These are phyloP conservation scores for Sciurus carolinensis DNA, from an alignment of 2,797 vertebrate species.

Conservation along the genomic window DNA sequence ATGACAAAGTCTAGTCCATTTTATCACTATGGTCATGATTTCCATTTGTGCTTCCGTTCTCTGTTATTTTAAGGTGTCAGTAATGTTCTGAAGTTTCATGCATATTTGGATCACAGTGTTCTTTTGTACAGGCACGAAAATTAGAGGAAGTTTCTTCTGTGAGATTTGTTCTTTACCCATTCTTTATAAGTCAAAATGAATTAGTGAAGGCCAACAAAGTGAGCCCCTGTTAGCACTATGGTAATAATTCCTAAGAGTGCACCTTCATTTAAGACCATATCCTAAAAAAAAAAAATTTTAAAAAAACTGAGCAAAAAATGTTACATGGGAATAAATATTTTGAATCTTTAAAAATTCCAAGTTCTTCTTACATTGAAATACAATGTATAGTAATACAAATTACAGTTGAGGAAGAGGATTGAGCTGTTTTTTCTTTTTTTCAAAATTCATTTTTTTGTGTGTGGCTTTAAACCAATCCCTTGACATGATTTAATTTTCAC, in stretches of 20 bases:
- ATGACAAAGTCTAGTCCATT: neutral
- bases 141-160: conserved; percentile 15
- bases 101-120: neutral
- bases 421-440: neutral
- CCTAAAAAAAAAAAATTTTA: conserved; percentile 27
- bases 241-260: neutral
- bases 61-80: conserved; percentile 13
- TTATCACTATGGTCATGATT: neutral
- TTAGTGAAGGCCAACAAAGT: neutral
- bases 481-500: conserved; percentile 39
- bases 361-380: neutral
- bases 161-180: neutral
- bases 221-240: neutral
- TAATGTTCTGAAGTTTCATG: neutral
- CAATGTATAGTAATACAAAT: neutral
- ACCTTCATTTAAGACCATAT: conserved; percentile 32
- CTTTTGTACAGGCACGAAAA: conserved; percentile 1
- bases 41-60: neutral
- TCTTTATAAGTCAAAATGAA: conserved; percentile 40
- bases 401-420: neutral
- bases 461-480: neutral
- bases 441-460: neutral
- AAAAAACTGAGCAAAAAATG: conserved; percentile 2
- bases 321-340: conserved; percentile 25
- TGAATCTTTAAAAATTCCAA: conserved; percentile 32